Evolutionary conservation across 2,113 vertebrate species (phyloP).

Genomic region (Oncorhynchus tshawytscha): DNA sequence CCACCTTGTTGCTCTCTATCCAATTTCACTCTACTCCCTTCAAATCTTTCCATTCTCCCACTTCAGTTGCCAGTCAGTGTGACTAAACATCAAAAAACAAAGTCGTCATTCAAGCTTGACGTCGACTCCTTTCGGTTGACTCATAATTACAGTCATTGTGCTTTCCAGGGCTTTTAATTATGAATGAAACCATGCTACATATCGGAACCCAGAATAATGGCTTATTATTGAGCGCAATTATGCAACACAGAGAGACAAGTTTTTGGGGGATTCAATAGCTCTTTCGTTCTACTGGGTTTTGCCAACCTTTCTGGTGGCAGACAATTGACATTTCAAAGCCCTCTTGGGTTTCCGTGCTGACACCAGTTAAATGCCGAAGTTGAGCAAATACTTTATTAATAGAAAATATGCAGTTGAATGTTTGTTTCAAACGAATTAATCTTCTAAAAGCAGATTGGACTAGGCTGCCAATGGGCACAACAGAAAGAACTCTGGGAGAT

Average conservation of each 20-base stretch:
- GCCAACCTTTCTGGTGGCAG: constrained; percentile 47
- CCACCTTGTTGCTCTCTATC: constrained; percentile 47
- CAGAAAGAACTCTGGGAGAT: neutral
- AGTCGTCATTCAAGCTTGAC: constrained; percentile 29
- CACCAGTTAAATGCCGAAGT: constrained; percentile 38
- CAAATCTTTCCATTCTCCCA: constrained; percentile 43
- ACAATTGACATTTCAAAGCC: constrained; percentile 54
- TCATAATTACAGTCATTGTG: too few relatives aligned
- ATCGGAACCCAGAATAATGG: constrained; percentile 33
- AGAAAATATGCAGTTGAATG: constrained; percentile 27
- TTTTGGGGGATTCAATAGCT: constrained; percentile 37
- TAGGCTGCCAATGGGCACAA: neutral
- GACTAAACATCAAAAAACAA: constrained; percentile 45
- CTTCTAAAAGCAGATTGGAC: constrained; percentile 23
- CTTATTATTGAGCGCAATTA: constrained; percentile 48
- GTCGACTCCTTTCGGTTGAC: too few relatives aligned
- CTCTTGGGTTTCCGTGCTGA: constrained; percentile 31
- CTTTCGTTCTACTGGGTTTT: constrained; percentile 8
- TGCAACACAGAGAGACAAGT: constrained; percentile 17
- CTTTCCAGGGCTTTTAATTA: constrained; percentile 12
- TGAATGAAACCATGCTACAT: constrained; percentile 44
- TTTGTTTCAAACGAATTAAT: constrained; percentile 36
- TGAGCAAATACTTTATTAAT: constrained; percentile 23
- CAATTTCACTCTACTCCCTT: constrained; percentile 47
- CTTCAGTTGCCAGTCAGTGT: constrained; percentile 32